Conservation (phyloP, 1,140 invertebrate species). For the Drosophila melanica region DNA sequence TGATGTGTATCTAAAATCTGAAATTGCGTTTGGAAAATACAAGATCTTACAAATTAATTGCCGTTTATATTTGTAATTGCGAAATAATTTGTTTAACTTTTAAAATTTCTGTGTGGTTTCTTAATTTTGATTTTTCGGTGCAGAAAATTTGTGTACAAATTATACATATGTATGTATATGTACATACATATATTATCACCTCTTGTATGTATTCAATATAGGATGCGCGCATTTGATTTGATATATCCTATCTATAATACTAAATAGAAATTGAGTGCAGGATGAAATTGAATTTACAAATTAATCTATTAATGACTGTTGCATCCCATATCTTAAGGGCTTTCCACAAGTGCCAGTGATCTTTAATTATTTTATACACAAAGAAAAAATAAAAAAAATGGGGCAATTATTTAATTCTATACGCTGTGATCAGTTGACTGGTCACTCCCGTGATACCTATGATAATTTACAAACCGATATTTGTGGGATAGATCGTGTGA, state of each 20-base stretch:
- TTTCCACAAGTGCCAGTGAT: constrained; percentile 22
- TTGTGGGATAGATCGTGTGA: constrained; percentile 61
- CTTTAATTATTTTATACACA: constrained; percentile 8
- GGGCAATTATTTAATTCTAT: constrained; percentile 54
- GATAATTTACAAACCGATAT: constrained; percentile 66
- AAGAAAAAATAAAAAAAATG: constrained; percentile 51
- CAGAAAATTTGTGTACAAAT: constrained; percentile 27
- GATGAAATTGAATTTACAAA: constrained; percentile 6
- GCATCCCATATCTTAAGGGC: too few relatives aligned
- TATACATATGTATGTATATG: neutral
- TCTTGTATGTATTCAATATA: constrained; percentile 4
- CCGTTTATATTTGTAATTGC: constrained; percentile 60
- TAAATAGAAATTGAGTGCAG: neutral
- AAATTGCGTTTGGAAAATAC: constrained; percentile 37
- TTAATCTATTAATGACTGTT: constrained; percentile 14
- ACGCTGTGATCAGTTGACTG: constrained; percentile 62
- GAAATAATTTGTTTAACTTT: constrained; percentile 77
- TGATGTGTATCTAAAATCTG: constrained; percentile 18
- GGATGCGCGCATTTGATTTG: neutral
- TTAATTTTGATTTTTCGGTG: constrained; percentile 41
- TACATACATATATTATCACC: too few relatives aligned
- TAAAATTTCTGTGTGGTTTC: constrained; percentile 47
- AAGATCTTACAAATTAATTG: constrained; percentile 23
- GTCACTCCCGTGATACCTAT: constrained; percentile 50
- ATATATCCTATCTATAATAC: constrained; percentile 20